These are phyloP conservation scores for Dioctria rufipes DNA, from an alignment of 2,888 invertebrate genomes.

Conservation along the genomic window DNA sequence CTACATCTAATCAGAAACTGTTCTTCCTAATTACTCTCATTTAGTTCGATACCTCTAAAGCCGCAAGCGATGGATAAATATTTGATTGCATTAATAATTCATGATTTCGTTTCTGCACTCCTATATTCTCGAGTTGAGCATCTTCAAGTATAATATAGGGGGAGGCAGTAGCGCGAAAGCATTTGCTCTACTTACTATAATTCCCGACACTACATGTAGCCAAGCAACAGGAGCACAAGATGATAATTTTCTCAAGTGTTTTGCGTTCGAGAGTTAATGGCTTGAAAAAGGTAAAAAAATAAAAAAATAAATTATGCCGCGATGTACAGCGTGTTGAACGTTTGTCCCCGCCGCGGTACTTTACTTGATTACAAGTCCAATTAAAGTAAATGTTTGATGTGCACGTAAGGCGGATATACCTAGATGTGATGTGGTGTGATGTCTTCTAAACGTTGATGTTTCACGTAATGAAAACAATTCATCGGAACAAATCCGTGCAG, in stretches of 20 bases:
- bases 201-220: background rate
- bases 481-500: background rate
- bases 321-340: conserved; percentile 24
- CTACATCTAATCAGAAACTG: background rate
- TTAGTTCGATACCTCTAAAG: conserved; percentile 25
- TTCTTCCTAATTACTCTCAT: conserved; percentile 25
- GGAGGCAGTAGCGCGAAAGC: too few species aligned
- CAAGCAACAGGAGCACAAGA: background rate
- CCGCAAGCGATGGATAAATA: conserved; percentile 38
- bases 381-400: conserved; percentile 32
- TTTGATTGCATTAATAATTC: conserved; percentile 52
- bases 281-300: background rate
- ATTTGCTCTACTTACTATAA: background rate
- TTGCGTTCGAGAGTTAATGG: conserved; percentile 32
- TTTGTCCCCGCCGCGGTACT: conserved; percentile 9
- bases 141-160: background rate
- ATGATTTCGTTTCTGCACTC: conserved; percentile 7
- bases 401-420: background rate
- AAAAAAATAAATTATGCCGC: conserved; percentile 28
- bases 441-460: background rate
- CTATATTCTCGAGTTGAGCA: background rate
- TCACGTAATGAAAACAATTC: background rate
- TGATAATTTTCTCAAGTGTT: conserved; percentile 45
- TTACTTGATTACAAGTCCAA: conserved; percentile 23
- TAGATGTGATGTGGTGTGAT: background rate